Conservation (phyloP, 1,140 invertebrate species). For the Daktulosphaira vitifoliae region DNA sequence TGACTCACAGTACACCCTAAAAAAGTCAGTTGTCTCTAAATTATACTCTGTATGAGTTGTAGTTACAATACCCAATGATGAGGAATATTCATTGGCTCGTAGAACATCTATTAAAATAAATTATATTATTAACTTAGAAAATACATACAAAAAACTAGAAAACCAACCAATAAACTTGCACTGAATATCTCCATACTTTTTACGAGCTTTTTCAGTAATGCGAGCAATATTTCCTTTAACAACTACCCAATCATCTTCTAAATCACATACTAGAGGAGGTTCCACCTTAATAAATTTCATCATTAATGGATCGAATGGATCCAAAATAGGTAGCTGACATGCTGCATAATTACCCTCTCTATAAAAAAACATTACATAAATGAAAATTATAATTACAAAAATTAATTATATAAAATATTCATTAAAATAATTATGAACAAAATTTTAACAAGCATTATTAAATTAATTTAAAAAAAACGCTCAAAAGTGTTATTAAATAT, state of each 20-base stretch:
- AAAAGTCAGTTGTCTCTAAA: constrained; percentile 57
- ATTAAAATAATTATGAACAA: too few species aligned
- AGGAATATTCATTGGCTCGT: constrained; percentile 50
- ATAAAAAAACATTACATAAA: too few species aligned
- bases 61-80: constrained; percentile 46
- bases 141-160: not conserved
- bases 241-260: constrained; percentile 51
- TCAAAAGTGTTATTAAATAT: too few species aligned
- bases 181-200: constrained; percentile 41
- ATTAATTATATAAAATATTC: too few species aligned
- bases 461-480: too few species aligned
- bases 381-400: too few species aligned
- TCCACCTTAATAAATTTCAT: constrained; percentile 56
- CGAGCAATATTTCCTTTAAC: constrained; percentile 40
- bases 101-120: constrained; percentile 50
- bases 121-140: constrained; percentile 11
- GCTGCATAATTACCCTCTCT: constrained; percentile 38
- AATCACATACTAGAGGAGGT: constrained; percentile 51
- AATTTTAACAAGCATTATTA: too few species aligned
- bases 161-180: constrained; percentile 41
- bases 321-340: constrained; percentile 57
- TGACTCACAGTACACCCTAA: constrained; percentile 51
- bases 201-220: constrained; percentile 40
- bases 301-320: constrained; percentile 57
- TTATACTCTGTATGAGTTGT: constrained; percentile 51